Percentiles rank a stretch among this genome's conserved stretches.
phyloP scores from a whole-genome alignment of 2,113 vertebrate species.

The Thermophis baileyi region DNA sequence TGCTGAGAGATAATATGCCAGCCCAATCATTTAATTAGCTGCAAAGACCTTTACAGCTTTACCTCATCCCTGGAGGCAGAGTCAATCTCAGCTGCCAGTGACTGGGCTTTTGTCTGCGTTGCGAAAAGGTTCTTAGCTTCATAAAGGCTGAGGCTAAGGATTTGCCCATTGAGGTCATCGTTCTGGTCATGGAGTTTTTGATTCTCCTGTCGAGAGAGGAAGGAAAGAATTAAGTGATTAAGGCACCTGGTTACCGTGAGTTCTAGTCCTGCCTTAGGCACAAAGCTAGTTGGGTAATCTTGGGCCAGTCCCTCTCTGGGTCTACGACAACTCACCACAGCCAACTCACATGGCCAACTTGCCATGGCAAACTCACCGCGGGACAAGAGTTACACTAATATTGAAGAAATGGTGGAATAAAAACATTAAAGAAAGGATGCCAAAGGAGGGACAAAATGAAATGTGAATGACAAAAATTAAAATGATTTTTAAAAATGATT shows the following conservation, averaged over 20 bases:
- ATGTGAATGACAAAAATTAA: too few species aligned
- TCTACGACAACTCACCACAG: too few species aligned
- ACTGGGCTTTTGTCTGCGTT: conserved; percentile 95
- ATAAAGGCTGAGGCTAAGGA: conserved; percentile 92
- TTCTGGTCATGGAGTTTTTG: conserved; percentile 95
- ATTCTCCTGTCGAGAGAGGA: conserved; percentile 79
- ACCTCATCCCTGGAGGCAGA: conserved; percentile 95
- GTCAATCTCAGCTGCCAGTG: conserved; percentile 94
- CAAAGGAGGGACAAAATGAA: too few species aligned
- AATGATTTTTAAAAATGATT: too few species aligned
- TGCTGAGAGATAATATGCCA: background rate
- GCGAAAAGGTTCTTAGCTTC: conserved; percentile 97
- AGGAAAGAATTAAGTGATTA: background rate
- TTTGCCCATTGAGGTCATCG: conserved; percentile 94
- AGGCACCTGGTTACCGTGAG: background rate
- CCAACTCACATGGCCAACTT: too few species aligned
- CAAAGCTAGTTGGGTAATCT: background rate
- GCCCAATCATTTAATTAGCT: background rate
- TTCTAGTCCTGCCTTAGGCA: background rate
- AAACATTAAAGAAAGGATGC: too few species aligned
- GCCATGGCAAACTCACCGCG: too few species aligned
- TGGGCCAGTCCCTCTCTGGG: background rate
- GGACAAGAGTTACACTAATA: too few species aligned
- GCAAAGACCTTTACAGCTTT: conserved; percentile 11
- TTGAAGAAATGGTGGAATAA: too few species aligned